These are phyloP conservation scores for Archilochus colubris DNA, from an alignment of 2,113 vertebrate genomes.

Conservation along the genomic window DNA sequence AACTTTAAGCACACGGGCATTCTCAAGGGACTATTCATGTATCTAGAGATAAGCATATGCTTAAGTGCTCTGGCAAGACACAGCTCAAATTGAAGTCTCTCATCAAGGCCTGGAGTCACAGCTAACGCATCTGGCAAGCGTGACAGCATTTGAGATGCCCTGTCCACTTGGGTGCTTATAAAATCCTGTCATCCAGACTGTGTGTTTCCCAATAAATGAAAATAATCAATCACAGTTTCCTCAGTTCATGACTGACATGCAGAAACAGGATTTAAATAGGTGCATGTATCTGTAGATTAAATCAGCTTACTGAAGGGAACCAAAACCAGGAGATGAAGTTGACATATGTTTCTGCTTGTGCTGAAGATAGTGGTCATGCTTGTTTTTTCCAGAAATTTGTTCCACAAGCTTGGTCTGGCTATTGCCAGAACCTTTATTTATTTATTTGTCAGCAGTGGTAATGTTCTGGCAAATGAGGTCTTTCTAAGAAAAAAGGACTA, in stretches of 20 bases:
- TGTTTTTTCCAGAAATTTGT: slow-evolving; percentile 48
- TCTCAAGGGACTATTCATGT: slow-evolving; percentile 41
- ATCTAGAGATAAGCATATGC: slow-evolving; percentile 56
- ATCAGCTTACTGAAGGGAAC: slow-evolving; percentile 30
- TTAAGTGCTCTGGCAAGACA: slow-evolving; percentile 37
- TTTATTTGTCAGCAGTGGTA: slow-evolving; percentile 30
- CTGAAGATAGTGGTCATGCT: slow-evolving; percentile 29
- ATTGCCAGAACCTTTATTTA: slow-evolving; percentile 16
- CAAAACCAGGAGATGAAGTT: slow-evolving; percentile 16
- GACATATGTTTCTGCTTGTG: slow-evolving; percentile 46
- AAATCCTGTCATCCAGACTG: background rate
- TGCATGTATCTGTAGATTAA: background rate
- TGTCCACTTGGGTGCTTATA: background rate
- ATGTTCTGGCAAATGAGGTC: slow-evolving; percentile 5
- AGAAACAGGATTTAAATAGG: background rate
- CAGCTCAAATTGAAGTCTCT: slow-evolving; percentile 34
- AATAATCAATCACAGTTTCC: background rate
- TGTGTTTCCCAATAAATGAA: slow-evolving; percentile 12
- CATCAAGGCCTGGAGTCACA: background rate
- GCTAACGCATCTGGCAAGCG: background rate
- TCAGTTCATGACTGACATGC: background rate
- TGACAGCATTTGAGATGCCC: background rate
- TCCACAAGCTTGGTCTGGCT: slow-evolving; percentile 18
- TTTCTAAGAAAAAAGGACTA: background rate
- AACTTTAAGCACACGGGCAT: slow-evolving; percentile 39